Base-by-base conservation (phyloP, 1,140 invertebrate species). In the Drosophila quadrilineata region DNA sequence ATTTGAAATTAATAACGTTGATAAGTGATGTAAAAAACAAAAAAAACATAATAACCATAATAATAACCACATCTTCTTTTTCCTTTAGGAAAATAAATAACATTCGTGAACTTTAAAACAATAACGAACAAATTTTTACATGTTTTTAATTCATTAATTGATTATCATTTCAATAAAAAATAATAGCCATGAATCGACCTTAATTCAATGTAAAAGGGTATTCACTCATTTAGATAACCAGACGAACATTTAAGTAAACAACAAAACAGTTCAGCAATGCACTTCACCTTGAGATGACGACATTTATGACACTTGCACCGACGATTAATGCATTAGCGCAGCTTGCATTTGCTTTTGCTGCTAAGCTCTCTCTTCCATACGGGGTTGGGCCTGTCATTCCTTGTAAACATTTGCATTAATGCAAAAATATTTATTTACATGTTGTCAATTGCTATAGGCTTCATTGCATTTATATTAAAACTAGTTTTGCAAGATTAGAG, bases 221-320 rank as follows among this genome's bases (percentile, higher is more conserved):
- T 69, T 64, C 46, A 33, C 46, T 52, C 45, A 33, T 29, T 57
- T 16, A 57, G 31, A 53, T 26, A 53, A 52, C 29, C 31, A 22
- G 24, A 12, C 40, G 53, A 40, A 48, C 38, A 56, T 53, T 35
- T 46, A 33, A 46, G 26, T 36, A 53, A 62, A 48, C 45, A 60
- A 21, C 24, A 17, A 59, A 35, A 24, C 19, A 17, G 28, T 45
- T 36, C 12, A 36, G 19, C n/a, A 43, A 16, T 59, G 66, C 48
- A 65, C 66, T 73, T 73, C 60, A 73, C 70, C 70, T 73, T 73
- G 66, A 69, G 54, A 41, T 24, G 53, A 46, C 53, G 65, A 72
- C 70, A 72, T 53, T 69, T 64, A 24, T 64, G 45, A 66, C 63
- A 67, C 68, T 67, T 71, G 56, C 65, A 71, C 52, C 10, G 46